A percentile compares a stretch with the other conserved stretches of the same genome.
These are phyloP conservation scores for Asobara japonica DNA, from an alignment of 1,140 invertebrate genomes.

Conservation along the genomic window DNA sequence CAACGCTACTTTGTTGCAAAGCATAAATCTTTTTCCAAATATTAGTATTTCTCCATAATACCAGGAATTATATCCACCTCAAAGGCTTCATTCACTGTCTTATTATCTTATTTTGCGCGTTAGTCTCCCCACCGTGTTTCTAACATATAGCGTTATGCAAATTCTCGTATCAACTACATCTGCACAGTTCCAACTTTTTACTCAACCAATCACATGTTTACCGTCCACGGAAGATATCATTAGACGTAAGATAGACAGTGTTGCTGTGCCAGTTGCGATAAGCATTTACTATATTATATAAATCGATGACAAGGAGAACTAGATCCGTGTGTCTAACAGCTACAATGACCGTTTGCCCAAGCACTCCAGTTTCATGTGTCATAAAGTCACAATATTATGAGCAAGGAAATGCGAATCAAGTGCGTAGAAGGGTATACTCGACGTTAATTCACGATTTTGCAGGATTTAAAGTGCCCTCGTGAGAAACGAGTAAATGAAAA, in stretches of 20 bases:
- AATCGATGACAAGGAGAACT: background rate
- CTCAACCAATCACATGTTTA: background rate
- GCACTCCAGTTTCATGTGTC: background rate
- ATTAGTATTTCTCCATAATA: no score
- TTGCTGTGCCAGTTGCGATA: background rate
- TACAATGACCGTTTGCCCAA: background rate
- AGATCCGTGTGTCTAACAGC: background rate
- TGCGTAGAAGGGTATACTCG: background rate
- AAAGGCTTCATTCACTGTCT: background rate
- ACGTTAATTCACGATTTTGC: background rate
- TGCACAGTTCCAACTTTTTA: background rate
- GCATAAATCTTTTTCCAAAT: no score
- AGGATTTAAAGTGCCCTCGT: no score
- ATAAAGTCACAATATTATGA: constrained; percentile 10
- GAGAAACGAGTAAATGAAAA: no score
- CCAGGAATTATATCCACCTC: no score
- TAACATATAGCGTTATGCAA: background rate
- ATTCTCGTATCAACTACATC: constrained; percentile 3
- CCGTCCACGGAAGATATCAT: background rate
- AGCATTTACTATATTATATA: background rate
- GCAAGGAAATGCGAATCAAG: background rate
- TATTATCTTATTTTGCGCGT: background rate
- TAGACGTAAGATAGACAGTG: background rate
- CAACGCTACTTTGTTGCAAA: no score
- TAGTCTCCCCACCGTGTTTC: no score